Base-by-base conservation (phyloP, 2,888 invertebrate genomes). In the Folsomia candida region DNA sequence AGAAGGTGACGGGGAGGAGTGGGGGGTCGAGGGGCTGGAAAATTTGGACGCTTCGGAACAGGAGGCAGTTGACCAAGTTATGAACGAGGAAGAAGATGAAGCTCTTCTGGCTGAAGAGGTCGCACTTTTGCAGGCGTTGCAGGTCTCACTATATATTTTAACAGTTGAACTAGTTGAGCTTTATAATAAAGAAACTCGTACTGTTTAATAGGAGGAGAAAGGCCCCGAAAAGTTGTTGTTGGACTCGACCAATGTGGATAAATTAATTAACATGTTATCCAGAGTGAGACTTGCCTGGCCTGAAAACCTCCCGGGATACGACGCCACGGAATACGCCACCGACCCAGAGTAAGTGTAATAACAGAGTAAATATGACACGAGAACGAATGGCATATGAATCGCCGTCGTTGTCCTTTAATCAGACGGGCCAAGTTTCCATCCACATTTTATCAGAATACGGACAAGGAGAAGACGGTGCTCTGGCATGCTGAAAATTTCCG, bases 401-500 rank as follows among this genome's bases (percentile, higher is more conserved):
- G n/a, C n/a, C n/a, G n/a, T n/a, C n/a, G n/a, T n/a, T n/a, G n/a
- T n/a, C n/a, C n/a, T 51, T 18, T 64, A 2, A 11, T 22, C 29
- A 74, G 75, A 9, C 70, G 72, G 1, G 60, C 62, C 6, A 69
- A 70, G 26, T 71, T 68, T 66, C 78, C 78, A 4, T 27, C 61
- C 20, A 24, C 68, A 1, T 79, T 72, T 67, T 78, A 71, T 28
- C 72, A 73, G 51, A 75, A 1, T 87, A 90, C 78, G 87, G 85
- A 20, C 83, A 87, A 24, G 91, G 92, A 81, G 92, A 93, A 82
- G 64, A 82, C 91, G 18, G 81, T 91, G 11, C 82, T 92, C 59
- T 86, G 90, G 67, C 90, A 90, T 80, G 88, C 90, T 0, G 92
- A 92, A 83, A 92, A 91, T 82, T 92, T 92, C 81, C 86, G 92